phyloP scores from a whole-genome alignment of 2,113 vertebrate genomes.

The Nematolebias whitei region DNA sequence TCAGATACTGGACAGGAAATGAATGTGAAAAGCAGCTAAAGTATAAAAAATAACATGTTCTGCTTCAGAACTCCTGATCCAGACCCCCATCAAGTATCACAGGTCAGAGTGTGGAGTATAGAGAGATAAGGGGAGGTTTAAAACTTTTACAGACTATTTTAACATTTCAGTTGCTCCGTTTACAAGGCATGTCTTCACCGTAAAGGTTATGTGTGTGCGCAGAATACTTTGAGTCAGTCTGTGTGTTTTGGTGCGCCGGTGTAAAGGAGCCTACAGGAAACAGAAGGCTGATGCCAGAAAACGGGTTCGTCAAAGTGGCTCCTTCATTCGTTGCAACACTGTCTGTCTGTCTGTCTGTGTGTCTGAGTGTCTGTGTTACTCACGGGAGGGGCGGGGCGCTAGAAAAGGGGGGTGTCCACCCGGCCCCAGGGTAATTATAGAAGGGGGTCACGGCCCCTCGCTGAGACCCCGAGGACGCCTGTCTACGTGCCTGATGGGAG shows the following conservation, averaged over 20 bases:
- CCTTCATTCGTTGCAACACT: too few relatives aligned
- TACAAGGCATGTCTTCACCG: too few relatives aligned
- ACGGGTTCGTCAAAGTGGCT: slow-evolving; percentile 7
- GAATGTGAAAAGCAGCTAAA: too few relatives aligned
- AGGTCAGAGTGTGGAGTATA: too few relatives aligned
- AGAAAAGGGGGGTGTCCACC: slow-evolving; percentile 83
- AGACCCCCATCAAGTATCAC: too few relatives aligned
- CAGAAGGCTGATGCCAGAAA: slow-evolving; percentile 3
- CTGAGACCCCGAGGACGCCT: slow-evolving; percentile 81
- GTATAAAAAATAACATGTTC: too few relatives aligned
- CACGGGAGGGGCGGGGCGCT: slow-evolving; percentile 86
- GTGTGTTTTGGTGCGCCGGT: slow-evolving; percentile 12
- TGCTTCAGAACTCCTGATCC: too few relatives aligned
- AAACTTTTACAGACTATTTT: too few relatives aligned
- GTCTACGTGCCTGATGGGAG: slow-evolving; percentile 93
- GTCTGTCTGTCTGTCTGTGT: slow-evolving; percentile 74
- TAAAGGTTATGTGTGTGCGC: slow-evolving; percentile 33
- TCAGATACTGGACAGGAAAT: too few relatives aligned
- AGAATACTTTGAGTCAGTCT: slow-evolving; percentile 7
- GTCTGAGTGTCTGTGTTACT: slow-evolving; percentile 82
- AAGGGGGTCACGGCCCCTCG: slow-evolving; percentile 81
- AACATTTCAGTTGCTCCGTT: too few relatives aligned
- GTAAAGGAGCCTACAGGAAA: slow-evolving; percentile 24
- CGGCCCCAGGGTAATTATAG: slow-evolving; percentile 85
- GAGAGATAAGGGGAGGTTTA: too few relatives aligned